Percentiles rank a stretch among this genome's conserved stretches.
These are phyloP conservation scores for Thalassophryne amazonica DNA, from an alignment of 2,797 vertebrate species.

Conservation along the genomic window DNA sequence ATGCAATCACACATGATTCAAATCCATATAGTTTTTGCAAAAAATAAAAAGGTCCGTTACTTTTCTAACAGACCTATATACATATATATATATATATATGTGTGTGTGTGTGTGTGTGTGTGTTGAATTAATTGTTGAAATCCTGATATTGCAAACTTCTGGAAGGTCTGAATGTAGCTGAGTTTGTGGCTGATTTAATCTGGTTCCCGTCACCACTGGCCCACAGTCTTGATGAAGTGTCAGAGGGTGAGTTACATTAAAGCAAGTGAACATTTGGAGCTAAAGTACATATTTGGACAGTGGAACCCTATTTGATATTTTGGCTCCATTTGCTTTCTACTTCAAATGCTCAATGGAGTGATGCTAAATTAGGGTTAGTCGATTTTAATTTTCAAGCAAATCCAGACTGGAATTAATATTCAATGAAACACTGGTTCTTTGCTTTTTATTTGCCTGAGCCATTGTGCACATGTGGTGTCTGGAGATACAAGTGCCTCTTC, in stretches of 20 bases:
- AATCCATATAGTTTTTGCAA: no score
- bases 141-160: no score
- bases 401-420: constrained; percentile 64
- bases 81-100: no score
- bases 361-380: constrained; percentile 61
- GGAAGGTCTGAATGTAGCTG: no score
- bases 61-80: no score
- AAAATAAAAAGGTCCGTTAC: no score
- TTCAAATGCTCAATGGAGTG: constrained; percentile 39
- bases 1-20: no score
- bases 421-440: constrained; percentile 38
- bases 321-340: constrained; percentile 27
- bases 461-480: constrained; percentile 36
- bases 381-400: constrained; percentile 52
- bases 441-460: constrained; percentile 40
- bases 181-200: constrained; percentile 45
- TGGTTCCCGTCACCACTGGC: constrained; percentile 23
- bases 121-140: no score
- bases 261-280: constrained; percentile 55
- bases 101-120: no score
- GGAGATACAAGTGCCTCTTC: constrained; percentile 59
- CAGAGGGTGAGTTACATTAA: constrained; percentile 61
- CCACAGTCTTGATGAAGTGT: constrained; percentile 27
- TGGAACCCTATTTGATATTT: constrained; percentile 46
- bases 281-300: constrained; percentile 54